Percentiles rank a stretch among this genome's conserved stretches.
Evolutionary conservation across 1,140 invertebrate genomes (phyloP).

Genomic region (Myzus persicae): DNA sequence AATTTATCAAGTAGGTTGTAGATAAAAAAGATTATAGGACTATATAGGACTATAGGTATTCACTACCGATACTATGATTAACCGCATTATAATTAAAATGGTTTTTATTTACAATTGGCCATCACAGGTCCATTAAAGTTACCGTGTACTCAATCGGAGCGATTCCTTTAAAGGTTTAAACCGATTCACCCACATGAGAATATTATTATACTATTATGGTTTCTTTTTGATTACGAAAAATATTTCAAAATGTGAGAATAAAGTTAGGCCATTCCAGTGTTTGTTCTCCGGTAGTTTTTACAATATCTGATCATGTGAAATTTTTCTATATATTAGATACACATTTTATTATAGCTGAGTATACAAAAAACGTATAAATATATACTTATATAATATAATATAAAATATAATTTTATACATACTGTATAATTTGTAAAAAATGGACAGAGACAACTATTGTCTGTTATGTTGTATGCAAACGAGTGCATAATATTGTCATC

Average conservation of each 20-base stretch:
- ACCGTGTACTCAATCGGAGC: no score
- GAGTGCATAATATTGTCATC: neutral
- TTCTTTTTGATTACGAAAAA: neutral
- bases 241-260: neutral
- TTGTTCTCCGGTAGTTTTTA: neutral
- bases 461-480: neutral
- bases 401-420: neutral
- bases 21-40: no score
- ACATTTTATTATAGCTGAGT: neutral
- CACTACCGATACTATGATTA: no score
- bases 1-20: no score
- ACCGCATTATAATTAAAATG: no score
- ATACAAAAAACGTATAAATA: neutral
- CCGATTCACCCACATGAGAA: neutral
- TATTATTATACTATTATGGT: neutral
- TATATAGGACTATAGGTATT: no score
- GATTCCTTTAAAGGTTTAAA: no score
- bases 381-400: no score
- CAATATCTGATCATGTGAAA: neutral
- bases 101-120: no score
- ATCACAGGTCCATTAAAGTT: no score
- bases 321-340: neutral
- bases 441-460: neutral
- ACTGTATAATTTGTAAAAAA: neutral
- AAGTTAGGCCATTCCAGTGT: neutral